Evolutionary conservation across 53 echinoderm and acorn worm species (phyloP).

Genomic region (Echinarachnius parma): DNA sequence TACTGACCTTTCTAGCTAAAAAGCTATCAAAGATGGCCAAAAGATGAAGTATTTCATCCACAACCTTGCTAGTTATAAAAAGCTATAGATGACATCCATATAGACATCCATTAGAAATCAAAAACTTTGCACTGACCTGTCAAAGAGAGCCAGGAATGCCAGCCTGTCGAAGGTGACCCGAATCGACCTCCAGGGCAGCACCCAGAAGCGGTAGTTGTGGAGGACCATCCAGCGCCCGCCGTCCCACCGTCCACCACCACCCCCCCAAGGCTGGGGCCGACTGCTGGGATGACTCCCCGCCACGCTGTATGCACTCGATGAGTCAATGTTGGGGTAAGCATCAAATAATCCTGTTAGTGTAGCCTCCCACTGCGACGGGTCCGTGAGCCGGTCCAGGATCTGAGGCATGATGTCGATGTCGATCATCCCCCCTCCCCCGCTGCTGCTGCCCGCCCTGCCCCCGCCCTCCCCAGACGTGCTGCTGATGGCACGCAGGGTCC

Average conservation of each 20-base stretch:
- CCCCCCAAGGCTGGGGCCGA: constrained; percentile 50
- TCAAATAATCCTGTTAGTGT: constrained; percentile 36
- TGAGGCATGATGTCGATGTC: constrained; percentile 30
- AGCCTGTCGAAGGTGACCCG: constrained; percentile 92
- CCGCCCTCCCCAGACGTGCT: not conserved
- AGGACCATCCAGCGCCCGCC: constrained; percentile 66
- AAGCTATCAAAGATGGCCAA: too few relatives aligned
- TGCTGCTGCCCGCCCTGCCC: constrained; percentile 10
- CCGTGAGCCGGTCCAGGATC: constrained; percentile 42
- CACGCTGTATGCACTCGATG: constrained; percentile 42
- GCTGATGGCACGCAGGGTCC: constrained; percentile 40
- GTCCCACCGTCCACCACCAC: constrained; percentile 22
- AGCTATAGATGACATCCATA: too few relatives aligned
- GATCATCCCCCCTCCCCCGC: constrained; percentile 15
- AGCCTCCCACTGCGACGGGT: constrained; percentile 41
- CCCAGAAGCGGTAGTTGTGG: constrained; percentile 96
- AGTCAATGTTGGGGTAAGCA: constrained; percentile 42
- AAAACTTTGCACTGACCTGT: constrained; percentile 81
- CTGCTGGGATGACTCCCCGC: not conserved
- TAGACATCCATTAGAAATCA: too few relatives aligned
- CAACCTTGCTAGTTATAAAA: too few relatives aligned
- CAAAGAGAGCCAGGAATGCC: constrained; percentile 92
- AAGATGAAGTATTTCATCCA: too few relatives aligned
- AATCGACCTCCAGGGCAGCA: constrained; percentile 89
- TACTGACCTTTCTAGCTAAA: too few relatives aligned